Base-by-base conservation (phyloP, 2,888 invertebrate species). In the Itoplectis maculator region DNA sequence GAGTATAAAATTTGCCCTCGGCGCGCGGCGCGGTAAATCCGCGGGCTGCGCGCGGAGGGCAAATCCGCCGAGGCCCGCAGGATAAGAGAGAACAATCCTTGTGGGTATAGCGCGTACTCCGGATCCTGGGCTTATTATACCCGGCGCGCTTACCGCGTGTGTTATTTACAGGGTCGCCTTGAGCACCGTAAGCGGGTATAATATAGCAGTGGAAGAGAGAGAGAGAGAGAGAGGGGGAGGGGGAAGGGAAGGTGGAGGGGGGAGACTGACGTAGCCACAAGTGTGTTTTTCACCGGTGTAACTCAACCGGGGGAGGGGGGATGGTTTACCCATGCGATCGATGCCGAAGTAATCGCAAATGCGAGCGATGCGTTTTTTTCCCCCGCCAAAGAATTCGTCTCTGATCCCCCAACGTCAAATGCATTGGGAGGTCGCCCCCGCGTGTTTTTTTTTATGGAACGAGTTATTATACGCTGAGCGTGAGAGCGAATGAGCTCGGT, bases 281-380 rank as follows among this genome's bases (percentile, higher is more conserved):
- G 77, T 82, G 78, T 79, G 51, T 56, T 61, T 72, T 63, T 72
- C 51, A 59, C 59, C 69, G 66, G 5, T 66, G 29, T 72, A 65
- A 75, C 45, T 15, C 65, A 15, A 37, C 56, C 4, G n/a, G n/a
- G n/a, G n/a, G n/a, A n/a, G n/a, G n/a, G n/a, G n/a, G n/a, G n/a
- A n/a, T n/a, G n/a, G n/a, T 40, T 51, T 66, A 68, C 66, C 75
- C 72, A 65, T 29, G 47, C 63, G 76, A 84, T 86, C 86, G 80
- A 86, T 86, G 84, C 59, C 54, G 75, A 74, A 81, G 82, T 84
- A 79, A 85, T 84, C 85, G 83, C 82, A 78, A 85, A 82, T 79
- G 70, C 49, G 74, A 82, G 79, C 63, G 51, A 54, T 68, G 42
- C 65, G n/a, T 72, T 79, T 79, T 74, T 5, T 3, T 20, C n/a